Evolutionary conservation across 2,797 vertebrate genomes (phyloP), one percentile per base, ranked within the genome.

Genomic region (Artibeus lituratus): DNA sequence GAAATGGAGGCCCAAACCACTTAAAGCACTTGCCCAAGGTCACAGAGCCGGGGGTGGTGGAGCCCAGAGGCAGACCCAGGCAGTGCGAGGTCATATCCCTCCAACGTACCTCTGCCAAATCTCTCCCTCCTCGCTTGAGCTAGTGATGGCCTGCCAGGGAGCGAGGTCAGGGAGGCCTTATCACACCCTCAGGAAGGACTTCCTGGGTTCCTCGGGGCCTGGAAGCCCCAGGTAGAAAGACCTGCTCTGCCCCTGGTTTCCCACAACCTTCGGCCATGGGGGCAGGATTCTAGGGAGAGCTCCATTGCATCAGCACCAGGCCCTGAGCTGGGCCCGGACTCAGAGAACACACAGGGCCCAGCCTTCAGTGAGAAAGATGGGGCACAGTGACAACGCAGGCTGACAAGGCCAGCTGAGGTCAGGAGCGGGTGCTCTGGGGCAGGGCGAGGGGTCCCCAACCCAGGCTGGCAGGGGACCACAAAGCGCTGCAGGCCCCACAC

Each of bases 321-420:
- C n/a, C n/a, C 65, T 44, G 37, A n/a, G 59, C 57, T n/a, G 19
- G 51, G 57, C 10, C 42, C 16, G 42, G 44, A 49, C 53, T 72
- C 85, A 62, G 26, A 82, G 39, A 86, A 24, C 11, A n/a, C 57
- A 57, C 2, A 7, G 32, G 59, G 21, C 4, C 26, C 19, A 19
- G 4, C 7, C 32, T 69, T 22, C 35, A 32, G 53, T 7, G n/a
- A 87, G 44, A 67, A 78, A 81, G 77, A 87, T 0, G 8, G 18
- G 0, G 0, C 11, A 35, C 21, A 15, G 16, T 10, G 94, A 62
- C 1, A 16, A 3, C 0, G 15, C 37, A 49, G 29, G 67, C 26
- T 72, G 67, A 44, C 12, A 32, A 76, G 32, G 49, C 22, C 39
- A 74, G 26, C 10, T 26, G 91, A 59, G 53, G 55, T 22, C 55